phyloP scores from a whole-genome alignment of 37 sponge, comb jelly and placozoan genomes.

The Ianthella basta region DNA sequence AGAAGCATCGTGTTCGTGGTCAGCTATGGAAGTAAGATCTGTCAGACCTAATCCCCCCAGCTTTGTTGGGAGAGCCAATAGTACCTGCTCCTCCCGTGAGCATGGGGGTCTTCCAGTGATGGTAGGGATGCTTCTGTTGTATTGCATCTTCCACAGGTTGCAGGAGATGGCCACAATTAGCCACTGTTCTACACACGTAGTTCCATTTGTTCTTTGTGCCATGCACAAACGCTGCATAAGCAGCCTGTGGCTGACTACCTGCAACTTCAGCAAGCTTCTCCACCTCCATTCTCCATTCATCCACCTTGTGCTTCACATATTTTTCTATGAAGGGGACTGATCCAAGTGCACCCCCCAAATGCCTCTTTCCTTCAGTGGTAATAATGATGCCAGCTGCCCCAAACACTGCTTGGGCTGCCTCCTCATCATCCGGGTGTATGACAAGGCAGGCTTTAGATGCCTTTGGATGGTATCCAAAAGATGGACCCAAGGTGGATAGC shows the following conservation, averaged over 20 bases:
- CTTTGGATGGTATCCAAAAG: slow-evolving; percentile 12
- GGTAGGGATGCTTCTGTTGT: background rate
- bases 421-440: background rate
- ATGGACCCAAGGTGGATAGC: background rate
- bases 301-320: slow-evolving; percentile 3
- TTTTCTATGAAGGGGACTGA: background rate
- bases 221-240: slow-evolving; percentile 26
- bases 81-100: background rate
- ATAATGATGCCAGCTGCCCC: background rate
- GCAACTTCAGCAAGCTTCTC: background rate
- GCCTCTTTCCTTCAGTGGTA: slow-evolving; percentile 17
- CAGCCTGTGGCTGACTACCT: slow-evolving; percentile 7
- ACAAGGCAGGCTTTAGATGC: slow-evolving; percentile 18
- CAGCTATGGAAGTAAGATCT: background rate
- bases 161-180: background rate
- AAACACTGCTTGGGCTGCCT: background rate
- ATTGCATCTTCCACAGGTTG: slow-evolving; percentile 10
- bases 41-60: background rate
- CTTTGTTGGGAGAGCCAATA: background rate
- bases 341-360: slow-evolving; percentile 21
- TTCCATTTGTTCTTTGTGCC: slow-evolving; percentile 12
- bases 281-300: background rate
- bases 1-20: too few species aligned
- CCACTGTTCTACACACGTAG: background rate
- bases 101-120: background rate